Base-by-base conservation (phyloP, 1,140 invertebrate genomes). In the Hermetia illucens region DNA sequence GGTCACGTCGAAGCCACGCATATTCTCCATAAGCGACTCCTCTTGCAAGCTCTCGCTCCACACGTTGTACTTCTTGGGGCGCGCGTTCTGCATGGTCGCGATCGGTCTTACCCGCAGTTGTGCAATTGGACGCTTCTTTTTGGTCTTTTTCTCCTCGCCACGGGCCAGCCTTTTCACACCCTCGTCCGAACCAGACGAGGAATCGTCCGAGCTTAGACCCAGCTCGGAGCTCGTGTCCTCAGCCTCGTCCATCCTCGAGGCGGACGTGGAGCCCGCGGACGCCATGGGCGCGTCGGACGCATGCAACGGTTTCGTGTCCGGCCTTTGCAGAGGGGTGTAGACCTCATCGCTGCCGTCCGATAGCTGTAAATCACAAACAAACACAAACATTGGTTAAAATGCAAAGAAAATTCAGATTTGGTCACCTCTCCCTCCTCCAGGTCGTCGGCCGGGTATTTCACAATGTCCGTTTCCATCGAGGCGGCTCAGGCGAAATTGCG, bases 11-110 rank as follows among this genome's bases (percentile, higher is more conserved):
- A 45, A 39, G 3, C 65, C 68, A 5, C 69, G 63, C 48, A 77
- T 62, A 40, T 73, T 68, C 52, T 74, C 70, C 3, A 69, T 68
- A 12, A 75, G 49, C 1, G 70, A 64, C 41, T 76, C 72, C 46
- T 76, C 74, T 50, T 75, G 70, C 3, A 72, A 50, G 22, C 71
- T 66, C 2, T 61, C 65, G 38, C 69, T 67, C 74, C 74, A 76
- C 39, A 75, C 66, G 47, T 74, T 72, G 45, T 74, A 75, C 47
- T 73, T 75, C 18, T 73, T 64, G 27, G 49, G 55, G 2, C 44
- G 40, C 12, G 49, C 37, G 15, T 51, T 47, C 39, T 44, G 41
- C 40, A 1, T 55, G 46, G 42, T 66, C 54, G 3, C 56, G 62
- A 30, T 69, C 66, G 1, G 63, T 59, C 46, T 68, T 58, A 60